Evolutionary conservation across 2,888 invertebrate species (phyloP), one percentile per base, ranked within the genome.

Genomic region (Serripes groenlandicus): DNA sequence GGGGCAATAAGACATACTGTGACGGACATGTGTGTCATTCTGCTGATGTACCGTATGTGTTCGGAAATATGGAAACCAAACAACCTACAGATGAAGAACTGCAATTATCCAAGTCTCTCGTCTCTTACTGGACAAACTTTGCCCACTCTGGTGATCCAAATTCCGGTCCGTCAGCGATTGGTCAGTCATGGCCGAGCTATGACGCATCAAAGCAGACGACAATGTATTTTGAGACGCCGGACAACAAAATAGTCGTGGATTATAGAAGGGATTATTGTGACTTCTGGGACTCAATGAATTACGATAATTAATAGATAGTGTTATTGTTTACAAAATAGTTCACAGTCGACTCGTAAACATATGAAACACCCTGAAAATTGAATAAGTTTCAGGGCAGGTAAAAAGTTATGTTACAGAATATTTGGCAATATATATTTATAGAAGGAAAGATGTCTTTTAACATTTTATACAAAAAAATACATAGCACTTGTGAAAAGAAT

Each of bases 71-170:
- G 1, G 18, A 28, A n/a, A 32, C 30, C 5, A 11, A 15, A n/a
- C 9, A 26, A n/a, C 62, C 34, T 15, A 91, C 91, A 0, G 74
- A 83, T 1, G 90, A 85, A 0, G 92, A 92, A 77, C 15, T 72
- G 4, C 49, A 32, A 1, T 70, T 92, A 9, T 89, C 90, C 4
- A 77, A 81, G n/a, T 54, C 74, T 5, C 64, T 92, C 58, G 88
- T 91, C 32, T 68, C 77, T 0, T 92, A 90, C 69, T 93, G 92
- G 91, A 88, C 92, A 23, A 93, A 93, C 75, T 93, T 93, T 78
- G 93, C 93, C 7, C 90, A 92, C 70, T 87, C 88, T 21, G 90
- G 91, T 68, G 86, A 91, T 64, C 92, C 92, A 2, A 90, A 90
- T 64, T 54, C 58, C 5, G 89, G 90, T 15, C 82, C 80, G 34